Conservation (phyloP, 2,113 vertebrate genomes). For the Leuciscus idus region DNA sequence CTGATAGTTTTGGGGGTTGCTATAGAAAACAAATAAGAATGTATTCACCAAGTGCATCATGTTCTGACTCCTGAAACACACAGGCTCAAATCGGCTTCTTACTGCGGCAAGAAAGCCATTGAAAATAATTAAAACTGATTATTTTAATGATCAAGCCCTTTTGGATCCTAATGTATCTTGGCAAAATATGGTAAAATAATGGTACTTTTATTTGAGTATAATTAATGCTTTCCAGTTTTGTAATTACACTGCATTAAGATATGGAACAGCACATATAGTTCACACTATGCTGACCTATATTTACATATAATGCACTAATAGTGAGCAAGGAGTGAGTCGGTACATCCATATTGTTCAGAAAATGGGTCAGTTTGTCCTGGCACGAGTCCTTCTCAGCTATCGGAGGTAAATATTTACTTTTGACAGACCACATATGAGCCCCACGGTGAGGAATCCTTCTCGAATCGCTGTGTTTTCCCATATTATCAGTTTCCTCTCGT, state of each 20-base stretch:
- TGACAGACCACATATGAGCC: not conserved
- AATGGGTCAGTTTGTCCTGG: constrained; percentile 10
- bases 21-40: constrained; percentile 15
- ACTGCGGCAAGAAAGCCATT: not conserved
- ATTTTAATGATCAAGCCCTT: not conserved
- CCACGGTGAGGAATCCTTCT: not conserved
- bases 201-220: not conserved
- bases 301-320: not conserved
- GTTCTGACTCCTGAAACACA: constrained; percentile 17
- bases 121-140: not conserved
- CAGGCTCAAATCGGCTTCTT: not conserved
- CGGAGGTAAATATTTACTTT: constrained; percentile 36
- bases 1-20: constrained; percentile 28
- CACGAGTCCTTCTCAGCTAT: constrained; percentile 22
- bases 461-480: constrained; percentile 16
- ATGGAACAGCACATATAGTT: not conserved
- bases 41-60: constrained; percentile 10
- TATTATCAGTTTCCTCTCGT: constrained; percentile 10
- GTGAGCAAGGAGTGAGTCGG: not conserved
- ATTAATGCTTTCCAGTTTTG: not conserved
- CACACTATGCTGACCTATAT: not conserved
- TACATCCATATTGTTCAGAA: not conserved
- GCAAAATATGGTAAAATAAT: not conserved
- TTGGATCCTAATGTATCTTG: not conserved
- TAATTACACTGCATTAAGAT: not conserved